phyloP scores from a whole-genome alignment of 2,113 vertebrate species.

The Phylloscopus trochilus region DNA sequence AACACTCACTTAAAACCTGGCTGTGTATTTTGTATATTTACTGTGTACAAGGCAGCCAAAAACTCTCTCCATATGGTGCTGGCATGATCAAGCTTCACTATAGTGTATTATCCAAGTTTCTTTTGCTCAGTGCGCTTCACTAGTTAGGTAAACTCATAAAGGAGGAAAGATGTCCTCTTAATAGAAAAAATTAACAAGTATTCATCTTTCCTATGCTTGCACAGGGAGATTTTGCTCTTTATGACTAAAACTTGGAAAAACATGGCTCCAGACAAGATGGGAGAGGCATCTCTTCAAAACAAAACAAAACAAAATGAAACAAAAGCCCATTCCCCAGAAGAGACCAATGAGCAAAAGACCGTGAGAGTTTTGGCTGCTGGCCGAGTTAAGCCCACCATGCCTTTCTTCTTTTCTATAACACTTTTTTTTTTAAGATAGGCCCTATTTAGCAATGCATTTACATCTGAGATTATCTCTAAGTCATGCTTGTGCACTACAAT shows the following conservation, averaged over 20 bases:
- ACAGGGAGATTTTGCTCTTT: not conserved
- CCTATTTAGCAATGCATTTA: not conserved
- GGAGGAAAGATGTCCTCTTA: not conserved
- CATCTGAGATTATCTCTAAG: not conserved
- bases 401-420: not conserved
- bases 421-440: not conserved
- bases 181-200: rapidly evolving
- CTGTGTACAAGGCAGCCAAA: not conserved
- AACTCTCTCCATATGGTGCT: not conserved
- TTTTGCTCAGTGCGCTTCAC: not conserved
- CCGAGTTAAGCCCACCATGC: rapidly evolving
- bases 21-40: not conserved
- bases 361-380: not conserved
- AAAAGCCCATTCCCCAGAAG: not conserved
- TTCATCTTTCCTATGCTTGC: rapidly evolving
- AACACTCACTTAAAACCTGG: not conserved
- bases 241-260: not conserved
- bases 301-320: not conserved
- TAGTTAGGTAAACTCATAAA: not conserved
- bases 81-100: not conserved
- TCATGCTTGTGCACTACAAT: not conserved
- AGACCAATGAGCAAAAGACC: rapidly evolving
- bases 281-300: not conserved
- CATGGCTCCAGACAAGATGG: not conserved
- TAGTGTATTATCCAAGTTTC: not conserved